A percentile compares a stretch with the other conserved stretches of the same genome.
These are phyloP conservation scores for Cyclina sinensis DNA, from an alignment of 1,140 invertebrate species.

Conservation along the genomic window DNA sequence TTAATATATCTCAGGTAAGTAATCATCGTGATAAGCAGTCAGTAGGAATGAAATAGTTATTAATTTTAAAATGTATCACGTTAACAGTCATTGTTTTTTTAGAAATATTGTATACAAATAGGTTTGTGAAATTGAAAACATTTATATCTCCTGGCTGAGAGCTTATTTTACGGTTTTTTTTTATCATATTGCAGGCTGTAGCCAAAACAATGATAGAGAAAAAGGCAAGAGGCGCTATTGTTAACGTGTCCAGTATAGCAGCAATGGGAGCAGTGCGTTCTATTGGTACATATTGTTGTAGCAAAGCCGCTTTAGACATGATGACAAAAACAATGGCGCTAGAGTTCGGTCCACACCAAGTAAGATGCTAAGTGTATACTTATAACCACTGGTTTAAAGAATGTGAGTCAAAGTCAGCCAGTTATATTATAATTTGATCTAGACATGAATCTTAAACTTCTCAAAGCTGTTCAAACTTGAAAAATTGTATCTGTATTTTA, in stretches of 20 bases:
- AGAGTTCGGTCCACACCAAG: slow-evolving; percentile 90
- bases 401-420: no score
- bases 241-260: slow-evolving; percentile 95
- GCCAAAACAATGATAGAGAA: slow-evolving; percentile 91
- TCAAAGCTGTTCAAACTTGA: no score
- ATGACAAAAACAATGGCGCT: slow-evolving; percentile 91
- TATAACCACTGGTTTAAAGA: no score
- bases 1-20: slow-evolving; percentile 91
- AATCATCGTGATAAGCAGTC: background rate
- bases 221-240: slow-evolving; percentile 91
- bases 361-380: slow-evolving; percentile 89
- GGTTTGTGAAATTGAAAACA: background rate
- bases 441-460: no score
- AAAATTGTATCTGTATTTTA: no score
- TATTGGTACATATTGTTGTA: slow-evolving; percentile 91
- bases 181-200: slow-evolving; percentile 88
- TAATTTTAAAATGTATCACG: background rate
- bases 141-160: no score
- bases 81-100: background rate
- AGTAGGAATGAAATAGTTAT: background rate
- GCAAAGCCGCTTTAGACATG: slow-evolving; percentile 89
- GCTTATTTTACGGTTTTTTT: no score
- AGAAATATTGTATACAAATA: background rate
- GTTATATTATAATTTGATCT: no score
- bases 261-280: slow-evolving; percentile 90